Conservation (phyloP, 1,140 invertebrate species). For the Campodea augens region DNA sequence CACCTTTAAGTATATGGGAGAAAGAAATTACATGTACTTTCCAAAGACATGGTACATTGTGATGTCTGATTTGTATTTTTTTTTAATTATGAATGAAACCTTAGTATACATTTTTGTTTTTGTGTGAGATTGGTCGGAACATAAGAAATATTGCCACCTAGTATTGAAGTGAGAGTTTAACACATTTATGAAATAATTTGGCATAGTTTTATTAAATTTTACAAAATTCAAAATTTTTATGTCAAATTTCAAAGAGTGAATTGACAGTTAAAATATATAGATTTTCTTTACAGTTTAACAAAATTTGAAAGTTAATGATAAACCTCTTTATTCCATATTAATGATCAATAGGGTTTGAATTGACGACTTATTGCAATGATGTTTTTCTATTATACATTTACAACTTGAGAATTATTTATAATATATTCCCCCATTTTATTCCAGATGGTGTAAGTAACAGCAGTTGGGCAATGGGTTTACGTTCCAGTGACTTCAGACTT, state of each 20-base stretch:
- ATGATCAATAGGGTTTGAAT: neutral
- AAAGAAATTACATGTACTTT: neutral
- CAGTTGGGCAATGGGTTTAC: constrained; percentile 35
- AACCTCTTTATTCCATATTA: neutral
- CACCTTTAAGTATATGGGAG: neutral
- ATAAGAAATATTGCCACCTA: too few species aligned
- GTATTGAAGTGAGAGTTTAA: too few species aligned
- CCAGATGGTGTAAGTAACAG: constrained; percentile 35
- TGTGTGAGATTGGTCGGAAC: neutral
- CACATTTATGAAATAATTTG: too few species aligned
- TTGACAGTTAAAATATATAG: neutral
- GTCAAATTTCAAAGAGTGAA: too few species aligned
- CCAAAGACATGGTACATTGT: neutral
- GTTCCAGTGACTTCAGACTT: constrained; percentile 39
- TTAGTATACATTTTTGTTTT: neutral
- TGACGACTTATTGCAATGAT: constrained; percentile 1
- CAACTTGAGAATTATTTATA: neutral
- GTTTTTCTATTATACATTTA: neutral
- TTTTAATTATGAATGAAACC: neutral
- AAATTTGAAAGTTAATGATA: neutral
- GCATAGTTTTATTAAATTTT: too few species aligned
- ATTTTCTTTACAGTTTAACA: too few species aligned
- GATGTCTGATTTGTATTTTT: neutral
- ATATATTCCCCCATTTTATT: constrained; percentile 8
- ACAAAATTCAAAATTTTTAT: too few species aligned